Evolutionary conservation across 2,888 invertebrate species (phyloP), one percentile per base, ranked within the genome.

Genomic region (Orthosia incerta): DNA sequence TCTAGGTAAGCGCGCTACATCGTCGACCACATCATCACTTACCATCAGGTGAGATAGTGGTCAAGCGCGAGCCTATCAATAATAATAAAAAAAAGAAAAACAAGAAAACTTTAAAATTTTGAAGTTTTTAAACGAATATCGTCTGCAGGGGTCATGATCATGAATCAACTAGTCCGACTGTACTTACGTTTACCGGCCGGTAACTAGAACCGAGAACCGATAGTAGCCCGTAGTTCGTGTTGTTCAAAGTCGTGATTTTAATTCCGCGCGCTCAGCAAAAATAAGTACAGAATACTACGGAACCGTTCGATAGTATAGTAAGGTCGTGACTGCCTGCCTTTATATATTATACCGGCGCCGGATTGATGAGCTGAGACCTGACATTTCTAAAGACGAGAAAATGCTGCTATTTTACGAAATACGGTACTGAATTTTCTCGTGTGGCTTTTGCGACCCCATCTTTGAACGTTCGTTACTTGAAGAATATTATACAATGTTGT

Each of bases 211-310:
- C 69, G 45, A 76, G 72, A 71, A 76, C 57, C 69, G 45, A 62
- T 76, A 77, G 79, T 82, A 62, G 56, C 4, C n/a, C 31, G 20
- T 62, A 39, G 74, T 71, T 79, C 84, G 79, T 83, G 77, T 69
- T 64, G 62, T 71, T 57, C 71, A 18, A 65, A 74, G 84, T 88
- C 89, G 89, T 89, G 89, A 89, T 87, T 87, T 84, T 83, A 84
- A 91, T 89, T 86, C 86, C 69, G 79, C 65, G 45, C 73, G 74
- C 73, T 76, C 68, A 78, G 82, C 85, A 88, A 88, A 89, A 91
- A 89, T 88, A 84, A 74, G 69, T 82, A 79, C 73, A 31, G 31
- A 4, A n/a, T 59, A 60, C 45, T 59, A 60, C 45, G 74, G 82
- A 83, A 83, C 82, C 80, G 82, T 87, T 89, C 71, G 79, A 78